Conservation (phyloP, 2,888 invertebrate species). For the Lycophotia porphyrea region DNA sequence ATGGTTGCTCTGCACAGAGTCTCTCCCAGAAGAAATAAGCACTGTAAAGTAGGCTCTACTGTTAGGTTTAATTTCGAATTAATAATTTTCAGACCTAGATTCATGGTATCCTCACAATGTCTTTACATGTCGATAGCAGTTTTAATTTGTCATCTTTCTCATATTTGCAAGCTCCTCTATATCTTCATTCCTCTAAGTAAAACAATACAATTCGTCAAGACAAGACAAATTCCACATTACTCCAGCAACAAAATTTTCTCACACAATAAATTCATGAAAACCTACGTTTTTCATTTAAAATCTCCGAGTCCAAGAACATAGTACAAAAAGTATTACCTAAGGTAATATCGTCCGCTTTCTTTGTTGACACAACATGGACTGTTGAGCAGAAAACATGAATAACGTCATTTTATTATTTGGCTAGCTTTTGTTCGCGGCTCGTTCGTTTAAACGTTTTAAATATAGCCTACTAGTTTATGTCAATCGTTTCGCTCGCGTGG, state of each 20-base stretch:
- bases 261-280: neutral
- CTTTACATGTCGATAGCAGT: neutral
- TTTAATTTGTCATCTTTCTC: neutral
- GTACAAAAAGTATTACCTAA: slow-evolving; percentile 5
- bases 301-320: neutral
- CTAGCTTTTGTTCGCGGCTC: neutral
- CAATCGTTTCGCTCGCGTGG: neutral
- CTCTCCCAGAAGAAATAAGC: neutral
- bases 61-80: neutral
- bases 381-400: neutral
- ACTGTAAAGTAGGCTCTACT: neutral
- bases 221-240: neutral
- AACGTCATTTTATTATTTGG: neutral
- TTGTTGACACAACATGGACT: neutral
- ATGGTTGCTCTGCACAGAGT: too few relatives aligned
- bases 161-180: neutral
- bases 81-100: neutral
- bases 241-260: neutral
- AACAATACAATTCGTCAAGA: slow-evolving; percentile 9
- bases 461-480: neutral
- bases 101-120: neutral
- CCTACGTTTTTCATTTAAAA: slow-evolving; percentile 3
- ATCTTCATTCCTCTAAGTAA: neutral
- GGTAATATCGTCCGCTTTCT: slow-evolving; percentile 7
- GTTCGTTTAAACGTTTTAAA: neutral